Base-by-base conservation (phyloP, 2,888 invertebrate genomes). In the Coenonympha arcania region DNA sequence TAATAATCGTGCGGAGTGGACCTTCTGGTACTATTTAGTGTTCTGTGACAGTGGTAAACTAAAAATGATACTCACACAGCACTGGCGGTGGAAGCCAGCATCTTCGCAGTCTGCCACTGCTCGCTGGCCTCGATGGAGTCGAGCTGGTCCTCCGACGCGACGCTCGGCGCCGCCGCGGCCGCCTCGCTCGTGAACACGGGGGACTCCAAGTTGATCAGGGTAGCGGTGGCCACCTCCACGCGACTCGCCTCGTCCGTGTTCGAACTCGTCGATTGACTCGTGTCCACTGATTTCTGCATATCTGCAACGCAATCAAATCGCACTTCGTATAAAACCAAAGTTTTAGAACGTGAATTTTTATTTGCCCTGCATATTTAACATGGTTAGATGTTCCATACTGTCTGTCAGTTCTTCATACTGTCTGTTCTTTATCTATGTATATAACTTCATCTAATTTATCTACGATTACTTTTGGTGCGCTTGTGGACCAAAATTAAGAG, bases 101-200 rank as follows among this genome's bases (percentile, higher is more conserved):
- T 79, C 57, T 71, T 71, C 1, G 77, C 62, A n/a, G 56, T 66
- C 40, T 79, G 78, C 82, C 81, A 84, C 50, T 77, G 78, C 19
- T 81, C 83, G 56, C 75, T 74, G 9, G 83, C 69, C 59, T 87
- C 87, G 33, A 87, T 86, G 6, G 86, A 87, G 57, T 87, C 86
- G 30, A 78, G 66, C 57, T 83, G 81, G 53, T 86, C 86, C 37
- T 80, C 80, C 0, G 67, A 60, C 1, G 61, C 69, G 30, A 64
- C 6, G 56, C 55, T 26, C 22, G 64, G 62, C 4, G 64, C 61
- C 6, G 24, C 13, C 30, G 61, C 54, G 2, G 60, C 60, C 8
- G 70, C 61, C 1, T 59, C 53, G 5, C 53, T 30, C 15, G 50
- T 39, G 1, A 73, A 69, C 34, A 76, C 76, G 0, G 84, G 85